phyloP scores from a whole-genome alignment of 2,888 invertebrate genomes.

The Acanthosoma haemorrhoidale region DNA sequence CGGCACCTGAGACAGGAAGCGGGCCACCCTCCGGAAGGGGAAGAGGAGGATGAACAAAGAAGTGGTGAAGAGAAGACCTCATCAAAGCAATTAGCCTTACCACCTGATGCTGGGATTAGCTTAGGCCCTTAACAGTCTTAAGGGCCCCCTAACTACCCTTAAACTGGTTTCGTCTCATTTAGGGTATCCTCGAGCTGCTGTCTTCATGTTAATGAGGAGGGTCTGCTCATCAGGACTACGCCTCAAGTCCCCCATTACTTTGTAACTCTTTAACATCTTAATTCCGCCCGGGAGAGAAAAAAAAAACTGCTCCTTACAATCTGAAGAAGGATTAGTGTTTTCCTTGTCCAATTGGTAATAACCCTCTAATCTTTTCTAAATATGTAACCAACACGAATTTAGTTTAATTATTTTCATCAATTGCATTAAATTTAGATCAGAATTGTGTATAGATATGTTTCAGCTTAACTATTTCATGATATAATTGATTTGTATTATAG shows the following conservation, averaged over 20 bases:
- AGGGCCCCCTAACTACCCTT: slow-evolving; percentile 9
- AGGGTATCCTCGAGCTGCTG: not conserved
- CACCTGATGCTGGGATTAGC: slow-evolving; percentile 11
- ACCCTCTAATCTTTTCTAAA: too few relatives aligned
- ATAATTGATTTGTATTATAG: too few relatives aligned
- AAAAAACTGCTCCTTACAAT: too few relatives aligned
- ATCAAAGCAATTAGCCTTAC: slow-evolving; percentile 10
- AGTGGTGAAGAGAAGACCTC: not conserved
- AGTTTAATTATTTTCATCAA: too few relatives aligned
- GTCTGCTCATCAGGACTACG: not conserved
- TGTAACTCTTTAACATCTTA: not conserved
- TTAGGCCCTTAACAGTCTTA: not conserved
- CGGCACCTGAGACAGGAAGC: not conserved
- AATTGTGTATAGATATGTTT: too few relatives aligned
- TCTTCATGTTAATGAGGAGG: not conserved
- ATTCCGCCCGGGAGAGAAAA: too few relatives aligned
- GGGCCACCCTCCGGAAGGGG: not conserved
- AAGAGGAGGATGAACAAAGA: not conserved
- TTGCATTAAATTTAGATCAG: too few relatives aligned
- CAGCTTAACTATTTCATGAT: too few relatives aligned
- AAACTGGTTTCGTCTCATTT: slow-evolving; percentile 11
- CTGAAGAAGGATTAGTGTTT: too few relatives aligned
- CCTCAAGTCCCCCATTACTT: not conserved
- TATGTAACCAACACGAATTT: too few relatives aligned
- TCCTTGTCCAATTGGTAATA: too few relatives aligned